Evolutionary conservation across 2,888 invertebrate genomes (phyloP).

Genomic region (Pemphredon lugubris): DNA sequence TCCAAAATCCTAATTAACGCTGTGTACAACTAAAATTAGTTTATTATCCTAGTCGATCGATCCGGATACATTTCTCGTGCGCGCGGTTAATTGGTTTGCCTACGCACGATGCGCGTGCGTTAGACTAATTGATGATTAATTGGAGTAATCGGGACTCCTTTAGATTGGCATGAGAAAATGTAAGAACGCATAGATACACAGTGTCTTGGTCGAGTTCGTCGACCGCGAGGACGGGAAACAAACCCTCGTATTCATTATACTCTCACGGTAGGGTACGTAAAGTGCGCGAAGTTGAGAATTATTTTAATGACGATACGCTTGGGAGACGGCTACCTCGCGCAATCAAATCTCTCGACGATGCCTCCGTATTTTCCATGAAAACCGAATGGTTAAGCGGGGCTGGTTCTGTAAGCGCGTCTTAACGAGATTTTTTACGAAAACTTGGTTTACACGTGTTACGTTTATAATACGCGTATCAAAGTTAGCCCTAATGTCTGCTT

Average conservation of each 20-base stretch:
- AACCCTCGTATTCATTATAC: slow-evolving; percentile 55
- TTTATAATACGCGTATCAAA: neutral
- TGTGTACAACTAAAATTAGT: too few relatives aligned
- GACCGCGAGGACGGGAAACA: slow-evolving; percentile 48
- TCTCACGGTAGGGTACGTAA: slow-evolving; percentile 59
- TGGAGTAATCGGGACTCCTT: slow-evolving; percentile 36
- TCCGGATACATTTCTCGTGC: slow-evolving; percentile 15
- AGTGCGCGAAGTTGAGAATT: slow-evolving; percentile 57
- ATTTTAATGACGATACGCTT: slow-evolving; percentile 59
- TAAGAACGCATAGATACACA: slow-evolving; percentile 24
- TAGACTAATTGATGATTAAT: slow-evolving; percentile 47
- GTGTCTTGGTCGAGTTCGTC: slow-evolving; percentile 45
- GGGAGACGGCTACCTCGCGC: slow-evolving; percentile 33
- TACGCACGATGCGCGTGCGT: neutral
- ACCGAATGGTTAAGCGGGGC: slow-evolving; percentile 12
- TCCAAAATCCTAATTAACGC: neutral
- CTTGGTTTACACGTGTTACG: slow-evolving; percentile 3
- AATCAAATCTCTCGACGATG: slow-evolving; percentile 24
- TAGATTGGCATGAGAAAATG: slow-evolving; percentile 36
- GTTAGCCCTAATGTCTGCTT: slow-evolving; percentile 3
- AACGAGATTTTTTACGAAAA: too few relatives aligned
- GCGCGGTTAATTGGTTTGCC: slow-evolving; percentile 22
- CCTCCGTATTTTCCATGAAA: slow-evolving; percentile 31
- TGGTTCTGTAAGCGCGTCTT: neutral
- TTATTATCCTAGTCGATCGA: neutral